phyloP scores from a whole-genome alignment of 2,888 invertebrate genomes.

The Salticus scenicus region DNA sequence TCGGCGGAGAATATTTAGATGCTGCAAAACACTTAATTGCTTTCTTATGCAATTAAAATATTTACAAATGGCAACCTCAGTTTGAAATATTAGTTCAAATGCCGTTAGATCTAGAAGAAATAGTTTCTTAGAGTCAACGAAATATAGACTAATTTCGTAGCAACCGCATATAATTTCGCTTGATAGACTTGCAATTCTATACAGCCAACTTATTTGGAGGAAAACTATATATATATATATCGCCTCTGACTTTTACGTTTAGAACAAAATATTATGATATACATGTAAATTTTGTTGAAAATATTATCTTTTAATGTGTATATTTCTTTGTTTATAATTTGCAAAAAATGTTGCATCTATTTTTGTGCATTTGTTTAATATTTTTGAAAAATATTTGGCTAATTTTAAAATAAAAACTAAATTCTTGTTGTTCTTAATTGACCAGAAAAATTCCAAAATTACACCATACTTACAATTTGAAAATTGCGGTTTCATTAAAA shows the following conservation, averaged over 20 bases:
- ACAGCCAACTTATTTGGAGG: too few relatives aligned
- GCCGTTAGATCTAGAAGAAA: constrained; percentile 11
- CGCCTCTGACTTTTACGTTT: constrained; percentile 6
- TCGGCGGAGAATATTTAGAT: background rate
- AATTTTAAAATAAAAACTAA: constrained; percentile 53
- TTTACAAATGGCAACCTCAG: background rate
- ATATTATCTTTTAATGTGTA: constrained; percentile 52
- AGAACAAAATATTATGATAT: background rate
- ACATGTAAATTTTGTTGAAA: constrained; percentile 44
- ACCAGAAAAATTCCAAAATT: too few relatives aligned
- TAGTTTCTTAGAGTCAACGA: background rate
- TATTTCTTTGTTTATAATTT: constrained; percentile 53
- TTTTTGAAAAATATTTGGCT: constrained; percentile 54
- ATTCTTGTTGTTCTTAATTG: constrained; percentile 18
- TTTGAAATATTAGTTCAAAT: background rate
- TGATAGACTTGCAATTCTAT: background rate
- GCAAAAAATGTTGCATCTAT: constrained; percentile 38
- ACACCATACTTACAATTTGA: too few relatives aligned
- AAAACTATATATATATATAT: background rate
- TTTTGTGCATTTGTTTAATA: constrained; percentile 66
- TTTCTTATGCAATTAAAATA: background rate
- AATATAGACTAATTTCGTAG: background rate
- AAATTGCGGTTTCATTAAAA: too few relatives aligned
- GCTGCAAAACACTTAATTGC: background rate
- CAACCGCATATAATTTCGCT: constrained; percentile 1